Base-by-base conservation (phyloP, 37 sponge, comb jelly and placozoan genomes). In the Cladorhizidae sp. region DNA sequence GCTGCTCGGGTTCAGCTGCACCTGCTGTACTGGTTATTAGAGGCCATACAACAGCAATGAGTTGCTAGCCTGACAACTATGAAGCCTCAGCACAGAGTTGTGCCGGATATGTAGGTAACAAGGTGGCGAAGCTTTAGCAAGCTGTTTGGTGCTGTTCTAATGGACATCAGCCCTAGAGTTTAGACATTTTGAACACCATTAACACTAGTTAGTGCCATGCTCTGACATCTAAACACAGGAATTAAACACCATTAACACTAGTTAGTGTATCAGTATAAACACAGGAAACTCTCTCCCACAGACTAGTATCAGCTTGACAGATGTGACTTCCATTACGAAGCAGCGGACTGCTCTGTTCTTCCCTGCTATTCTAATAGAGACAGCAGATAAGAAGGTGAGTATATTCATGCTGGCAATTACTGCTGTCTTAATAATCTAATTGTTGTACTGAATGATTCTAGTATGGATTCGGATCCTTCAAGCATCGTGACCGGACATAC, bases 401-500 rank as follows among this genome's bases (percentile, higher is more conserved):
- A 68, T 1, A 14, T 42, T 71, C 2, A 25, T 18, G 40, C 17
- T 18, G 12, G 26, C 15, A 3, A 45, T 45, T 45, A 9, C 49
- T 45, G 49, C 49, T 12, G 9, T 12, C 49, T 45, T 51, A 54
- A 6, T 29, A 51, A 3, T 74, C 5, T 28, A 26, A 28, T 21
- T 74, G 37, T 55, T 31, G 33, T 26, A 55, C 12, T 40, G 7
- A 6, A 54, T 36, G 29, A 12, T 20, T 74, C 22, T 54, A 91
- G 91, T 86, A 72, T 71, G 80, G 86, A 36, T 91, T 91, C 59
- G 37, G 74, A 1, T 76, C 87, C 17, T 82, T 91, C 31, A 55
- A 40, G 14, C 79, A 82, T 41, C 75, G 91, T 2, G 84, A 86
- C 72, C 57, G 70, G 23, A n/a, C 80, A 1, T 91, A 50, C 39